A percentile compares a stretch with the other conserved stretches of the same genome.
phyloP scores from a whole-genome alignment of 2,113 vertebrate genomes.

The Hiodon alosoides region DNA sequence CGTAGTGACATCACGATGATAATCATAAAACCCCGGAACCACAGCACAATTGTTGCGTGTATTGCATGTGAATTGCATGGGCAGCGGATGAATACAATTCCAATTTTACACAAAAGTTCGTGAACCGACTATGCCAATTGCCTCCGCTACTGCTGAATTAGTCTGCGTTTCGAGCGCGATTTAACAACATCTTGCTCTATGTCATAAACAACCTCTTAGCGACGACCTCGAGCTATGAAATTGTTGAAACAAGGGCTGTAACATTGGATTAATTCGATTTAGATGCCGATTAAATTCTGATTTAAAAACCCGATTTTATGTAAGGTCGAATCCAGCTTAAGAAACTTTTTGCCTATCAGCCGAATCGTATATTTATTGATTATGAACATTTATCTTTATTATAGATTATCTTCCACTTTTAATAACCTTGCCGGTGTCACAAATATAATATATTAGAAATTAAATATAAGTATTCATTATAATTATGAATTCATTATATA shows the following conservation, averaged over 20 bases:
- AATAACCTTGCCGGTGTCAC: not conserved
- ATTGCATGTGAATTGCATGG: not conserved
- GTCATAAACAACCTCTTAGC: not conserved
- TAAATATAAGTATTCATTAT: not conserved
- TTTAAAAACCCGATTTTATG: no score
- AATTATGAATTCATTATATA: no score
- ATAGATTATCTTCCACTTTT: not conserved
- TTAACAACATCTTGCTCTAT: not conserved
- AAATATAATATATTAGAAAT: not conserved
- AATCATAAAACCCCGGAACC: slow-evolving; percentile 18
- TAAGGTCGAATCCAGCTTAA: no score
- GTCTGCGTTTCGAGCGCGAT: not conserved
- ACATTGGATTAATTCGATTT: no score
- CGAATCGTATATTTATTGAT: not conserved
- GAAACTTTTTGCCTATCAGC: not conserved
- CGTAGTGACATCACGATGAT: slow-evolving; percentile 19
- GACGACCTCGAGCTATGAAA: no score
- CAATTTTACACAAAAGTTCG: not conserved
- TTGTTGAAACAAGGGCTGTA: no score
- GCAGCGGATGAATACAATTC: not conserved
- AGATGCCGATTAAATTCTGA: no score
- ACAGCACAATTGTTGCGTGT: slow-evolving; percentile 24
- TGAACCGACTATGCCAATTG: not conserved
- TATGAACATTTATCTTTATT: no score
- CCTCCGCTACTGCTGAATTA: not conserved